phyloP scores from a whole-genome alignment of 2,797 vertebrate species.

The Lagorchestes hirsutus region DNA sequence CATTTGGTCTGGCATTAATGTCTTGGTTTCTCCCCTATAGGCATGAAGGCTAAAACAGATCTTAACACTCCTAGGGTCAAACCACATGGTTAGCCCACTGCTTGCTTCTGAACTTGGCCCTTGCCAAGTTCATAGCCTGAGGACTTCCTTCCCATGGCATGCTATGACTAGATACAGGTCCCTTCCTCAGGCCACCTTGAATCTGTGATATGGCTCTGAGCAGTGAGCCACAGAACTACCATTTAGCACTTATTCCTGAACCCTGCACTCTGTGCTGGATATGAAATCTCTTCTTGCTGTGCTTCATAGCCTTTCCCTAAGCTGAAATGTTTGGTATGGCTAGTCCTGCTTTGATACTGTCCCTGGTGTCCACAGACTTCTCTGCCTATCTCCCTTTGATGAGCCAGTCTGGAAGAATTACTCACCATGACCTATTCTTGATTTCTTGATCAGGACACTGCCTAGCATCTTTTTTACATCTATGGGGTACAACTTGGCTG shows the following conservation, averaged over 20 bases:
- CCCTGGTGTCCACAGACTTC: background rate
- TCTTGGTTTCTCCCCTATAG: background rate
- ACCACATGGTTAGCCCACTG: background rate
- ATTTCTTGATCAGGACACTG: background rate
- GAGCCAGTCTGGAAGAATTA: background rate
- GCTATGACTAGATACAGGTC: background rate
- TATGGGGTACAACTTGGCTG: background rate
- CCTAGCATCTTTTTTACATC: background rate
- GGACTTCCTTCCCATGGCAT: background rate
- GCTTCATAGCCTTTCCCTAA: background rate
- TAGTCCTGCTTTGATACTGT: background rate
- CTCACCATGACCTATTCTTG: background rate
- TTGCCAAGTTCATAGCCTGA: background rate
- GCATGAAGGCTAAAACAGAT: background rate
- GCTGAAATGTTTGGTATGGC: background rate
- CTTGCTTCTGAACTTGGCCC: background rate
- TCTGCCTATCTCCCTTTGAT: background rate
- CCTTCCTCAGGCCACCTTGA: background rate
- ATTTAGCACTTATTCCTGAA: background rate
- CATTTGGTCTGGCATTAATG: background rate
- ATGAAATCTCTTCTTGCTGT: background rate
- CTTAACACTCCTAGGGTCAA: background rate
- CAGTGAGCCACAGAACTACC: background rate
- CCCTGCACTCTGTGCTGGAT: background rate
- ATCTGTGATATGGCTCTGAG: background rate